A percentile compares a stretch with the other conserved stretches of the same genome.
Conservation (phyloP, 2,797 vertebrate species). For the Myripristis murdjan region DNA sequence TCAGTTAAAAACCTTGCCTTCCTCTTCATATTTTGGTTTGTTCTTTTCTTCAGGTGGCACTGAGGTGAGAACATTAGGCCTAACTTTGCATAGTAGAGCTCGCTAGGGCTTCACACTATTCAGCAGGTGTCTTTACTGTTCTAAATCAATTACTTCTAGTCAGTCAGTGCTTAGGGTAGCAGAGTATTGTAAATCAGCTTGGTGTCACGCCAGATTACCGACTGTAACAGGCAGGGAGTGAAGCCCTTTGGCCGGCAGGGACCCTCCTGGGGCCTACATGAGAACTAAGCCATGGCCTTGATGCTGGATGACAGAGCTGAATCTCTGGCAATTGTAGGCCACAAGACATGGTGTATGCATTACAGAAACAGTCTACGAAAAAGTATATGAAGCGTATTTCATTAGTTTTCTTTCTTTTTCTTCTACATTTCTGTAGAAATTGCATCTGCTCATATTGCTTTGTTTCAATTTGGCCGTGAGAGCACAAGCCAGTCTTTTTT, state of each 20-base stretch:
- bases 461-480: constrained; percentile 26
- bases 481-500: constrained; percentile 20
- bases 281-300: constrained; percentile 58
- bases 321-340: constrained; percentile 51
- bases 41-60: constrained; percentile 30
- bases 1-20: not conserved
- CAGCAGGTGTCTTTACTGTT: constrained; percentile 80
- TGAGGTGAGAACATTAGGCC: constrained; percentile 33
- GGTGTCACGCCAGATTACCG: constrained; percentile 83
- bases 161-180: constrained; percentile 73
- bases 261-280: constrained; percentile 59
- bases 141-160: constrained; percentile 84
- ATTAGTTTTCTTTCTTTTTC: too few relatives aligned
- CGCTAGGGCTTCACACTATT: constrained; percentile 66
- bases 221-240: constrained; percentile 76
- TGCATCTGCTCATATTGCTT: constrained; percentile 16
- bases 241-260: constrained; percentile 62
- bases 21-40: constrained; percentile 14
- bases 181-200: constrained; percentile 84
- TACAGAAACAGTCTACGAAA: not conserved
- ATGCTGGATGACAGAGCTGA: constrained; percentile 45
- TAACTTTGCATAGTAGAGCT: constrained; percentile 26
- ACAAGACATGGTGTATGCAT: constrained; percentile 27
- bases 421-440: constrained; percentile 13
- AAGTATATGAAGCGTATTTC: not conserved